Evolutionary conservation across 2,113 vertebrate genomes (phyloP), one percentile per base, ranked within the genome.

Genomic region (Talpa occidentalis): DNA sequence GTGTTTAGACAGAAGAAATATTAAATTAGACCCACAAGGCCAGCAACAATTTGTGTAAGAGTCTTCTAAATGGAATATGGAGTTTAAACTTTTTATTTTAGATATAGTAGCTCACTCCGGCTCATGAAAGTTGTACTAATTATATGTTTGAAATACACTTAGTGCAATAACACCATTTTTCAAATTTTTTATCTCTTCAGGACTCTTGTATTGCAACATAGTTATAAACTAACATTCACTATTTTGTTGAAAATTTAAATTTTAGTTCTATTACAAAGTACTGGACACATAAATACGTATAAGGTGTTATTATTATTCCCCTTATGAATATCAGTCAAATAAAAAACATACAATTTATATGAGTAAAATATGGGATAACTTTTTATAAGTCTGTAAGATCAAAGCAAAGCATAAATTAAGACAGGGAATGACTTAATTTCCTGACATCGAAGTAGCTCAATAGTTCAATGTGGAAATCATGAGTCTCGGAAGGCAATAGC

Each of bases 1-100:
- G 9, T 85, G n/a, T 94, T 94, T 94, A 80, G 72, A 11, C 26
- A 62, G 87, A 11, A 67, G 77, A 73, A 87, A 9, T 96, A 30
- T 91, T 95, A 93, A 40, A 76, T 97, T 91, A 90, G 69, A 95
- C 19, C 24, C 72, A 96, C 96, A 59, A 30, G 94, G 96, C 81
- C 93, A 85, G 66, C 72, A 88, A 84, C 80, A 86, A 87, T 56
- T 66, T 91, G 84, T 90, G 47, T 93, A 94, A 97, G 66, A 88
- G 88, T 94, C 28, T 78, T 96, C 42, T 72, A 96, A 91, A 66
- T 47, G 12, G 44, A 56, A 6, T 64, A 59, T 24, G 21, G 35
- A 76, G 4, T 93, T 93, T 60, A 91, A 67, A 80, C 14, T 35
- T 69, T 77, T 69, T 77, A 92, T 92, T 95, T 97, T 97, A 88